Base-by-base conservation (phyloP, 2,113 vertebrate genomes). In the Corythornis vintsioides region DNA sequence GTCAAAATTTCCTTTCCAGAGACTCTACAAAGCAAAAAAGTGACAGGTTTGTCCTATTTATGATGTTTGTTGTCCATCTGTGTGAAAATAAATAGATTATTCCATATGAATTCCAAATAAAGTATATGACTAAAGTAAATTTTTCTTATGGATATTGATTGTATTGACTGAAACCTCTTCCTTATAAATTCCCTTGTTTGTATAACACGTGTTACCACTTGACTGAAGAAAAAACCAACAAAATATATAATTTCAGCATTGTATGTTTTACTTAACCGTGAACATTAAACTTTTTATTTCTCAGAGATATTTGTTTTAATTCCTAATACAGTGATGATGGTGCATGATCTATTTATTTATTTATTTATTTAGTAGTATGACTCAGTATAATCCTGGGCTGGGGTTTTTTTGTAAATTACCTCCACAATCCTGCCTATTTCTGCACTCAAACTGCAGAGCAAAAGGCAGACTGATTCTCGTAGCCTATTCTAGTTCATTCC, bases 81-180 rank as follows among this genome's bases (percentile, higher is more conserved):
- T 80, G 47, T 93, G 71, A 82, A 88, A 92, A 91, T 82, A 97
- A 93, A 97, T 96, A 95, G 95, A 97, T 97, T 97, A 97, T 97
- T 97, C 92, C 81, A 95, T 96, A 95, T 92, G 80, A 88, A 92
- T 96, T 96, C 94, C 88, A 95, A 97, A 96, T 95, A 96, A 97
- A 97, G 97, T 96, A 96, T 96, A 97, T 26, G 28, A 56, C 93
- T 91, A 93, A 97, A 96, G 84, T 97, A 97, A 98, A 95, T 96
- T 97, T 97, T 96, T 97, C 95, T 97, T 97, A 97, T 96, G 86
- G 89, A 89, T 96, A 97, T 98, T 96, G 96, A 97, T 97, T 94
- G 52, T 94, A 97, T 97, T 86, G 97, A 98, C 89, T 91, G 75
- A 97, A 96, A 86, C 35, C 64, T 96, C 76, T 42, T 95, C 77